Evolutionary conservation across 2,797 vertebrate genomes (phyloP).

Genomic region (Limnodromus scolopaceus): DNA sequence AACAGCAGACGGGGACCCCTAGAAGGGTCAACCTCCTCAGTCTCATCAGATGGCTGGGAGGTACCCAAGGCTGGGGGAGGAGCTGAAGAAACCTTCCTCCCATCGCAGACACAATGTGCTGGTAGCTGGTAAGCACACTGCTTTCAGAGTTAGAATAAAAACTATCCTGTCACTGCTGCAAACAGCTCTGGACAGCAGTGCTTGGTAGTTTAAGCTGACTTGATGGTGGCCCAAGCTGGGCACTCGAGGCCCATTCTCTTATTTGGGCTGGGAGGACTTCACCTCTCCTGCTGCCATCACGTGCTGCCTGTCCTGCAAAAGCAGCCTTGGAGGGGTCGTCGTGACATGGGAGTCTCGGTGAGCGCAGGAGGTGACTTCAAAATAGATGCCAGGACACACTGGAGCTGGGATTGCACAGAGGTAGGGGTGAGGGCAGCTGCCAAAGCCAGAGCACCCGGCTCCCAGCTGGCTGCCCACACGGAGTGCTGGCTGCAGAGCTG

Average conservation of each 20-base stretch:
- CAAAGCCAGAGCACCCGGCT: not conserved
- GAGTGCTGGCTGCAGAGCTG: not conserved
- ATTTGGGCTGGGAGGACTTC: not conserved
- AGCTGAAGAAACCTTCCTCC: not conserved
- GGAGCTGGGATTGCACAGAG: not conserved
- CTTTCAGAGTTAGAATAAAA: not conserved
- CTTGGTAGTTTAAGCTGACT: not conserved
- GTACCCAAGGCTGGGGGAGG: not conserved
- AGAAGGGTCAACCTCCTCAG: not conserved
- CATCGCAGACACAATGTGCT: rapidly evolving
- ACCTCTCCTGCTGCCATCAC: rapidly evolving
- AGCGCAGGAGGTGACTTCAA: not conserved
- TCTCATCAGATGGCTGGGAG: rapidly evolving
- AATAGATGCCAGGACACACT: rapidly evolving
- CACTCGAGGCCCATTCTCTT: not conserved
- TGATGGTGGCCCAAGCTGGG: not conserved
- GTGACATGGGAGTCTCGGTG: rapidly evolving
- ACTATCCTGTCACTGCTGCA: not conserved
- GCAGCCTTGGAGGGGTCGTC: not conserved
- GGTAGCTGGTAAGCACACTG: not conserved
- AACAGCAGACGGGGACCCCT: not conserved
- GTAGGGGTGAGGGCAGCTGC: not conserved
- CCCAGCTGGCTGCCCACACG: rapidly evolving
- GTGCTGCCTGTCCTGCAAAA: not conserved
- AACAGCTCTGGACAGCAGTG: not conserved